Evolutionary conservation across 2,888 invertebrate species (phyloP), one percentile per base, ranked within the genome.

Genomic region (Epistrophe eligans): DNA sequence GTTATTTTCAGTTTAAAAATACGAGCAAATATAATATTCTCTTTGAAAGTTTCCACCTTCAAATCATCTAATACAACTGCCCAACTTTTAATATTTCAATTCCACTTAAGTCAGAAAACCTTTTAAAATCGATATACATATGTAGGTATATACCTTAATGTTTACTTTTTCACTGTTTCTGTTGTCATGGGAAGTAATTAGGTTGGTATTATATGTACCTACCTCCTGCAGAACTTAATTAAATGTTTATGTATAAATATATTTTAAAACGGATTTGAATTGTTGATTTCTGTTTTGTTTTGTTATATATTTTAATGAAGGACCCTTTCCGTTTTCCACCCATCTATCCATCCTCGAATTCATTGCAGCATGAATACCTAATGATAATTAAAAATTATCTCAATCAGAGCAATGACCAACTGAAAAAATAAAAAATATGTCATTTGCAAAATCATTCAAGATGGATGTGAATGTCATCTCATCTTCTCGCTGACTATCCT

Each of bases 241-340:
- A 84, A 38, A 67, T 76, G 62, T 58, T 73, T 80, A 55, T 48
- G 80, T 80, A 7, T 7, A 32, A 24, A 24, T 24, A 24, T 35
- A 84, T 73, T 84, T 80, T 73, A 67, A 84, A 84, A 52, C 71
- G 50, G 67, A 79, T 73, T 73, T 52, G 60, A 52, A 71, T 71
- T 64, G 64, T 57, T 45, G 40, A 64, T 40, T 57, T 43, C 17
- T 28, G 28, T 64, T 64, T 15, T 48, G 28, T 64, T 45, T 28
- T 45, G 15, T 64, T 45, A n/a, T 48, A 15, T 24, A 2, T 58
- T 35, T 35, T 11, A n/a, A 32, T 19, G 38, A 60, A 17, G 0
- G 7, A 38, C 19, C 7, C 11, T 2, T 57, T 19, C 19, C 19
- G 19, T 24, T 40, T 13, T 15, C 40, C 13, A 15, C 24, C 40